Conservation (phyloP, 2,888 invertebrate genomes). For the Sarcophaga caerulescens region DNA sequence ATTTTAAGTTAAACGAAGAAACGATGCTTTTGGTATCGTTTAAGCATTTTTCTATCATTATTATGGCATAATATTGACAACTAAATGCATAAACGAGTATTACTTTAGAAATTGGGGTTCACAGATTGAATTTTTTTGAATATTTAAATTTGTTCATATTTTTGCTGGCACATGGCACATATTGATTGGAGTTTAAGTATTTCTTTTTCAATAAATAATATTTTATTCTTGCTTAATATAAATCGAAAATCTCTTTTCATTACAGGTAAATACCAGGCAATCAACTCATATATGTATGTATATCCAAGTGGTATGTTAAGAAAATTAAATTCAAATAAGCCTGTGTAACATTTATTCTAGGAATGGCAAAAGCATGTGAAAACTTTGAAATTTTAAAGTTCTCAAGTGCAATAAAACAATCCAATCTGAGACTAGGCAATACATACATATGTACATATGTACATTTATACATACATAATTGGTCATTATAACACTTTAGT, state of each 20-base stretch:
- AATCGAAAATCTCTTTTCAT: not conserved
- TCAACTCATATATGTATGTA: too few relatives aligned
- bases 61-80: not conserved
- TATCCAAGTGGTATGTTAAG: not conserved
- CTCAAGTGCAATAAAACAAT: too few relatives aligned
- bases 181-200: not conserved
- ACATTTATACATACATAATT: too few relatives aligned
- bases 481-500: too few relatives aligned
- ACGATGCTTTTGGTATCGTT: not conserved
- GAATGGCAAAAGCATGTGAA: too few relatives aligned
- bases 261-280: not conserved
- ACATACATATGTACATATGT: too few relatives aligned
- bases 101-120: not conserved
- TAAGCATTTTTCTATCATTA: constrained; percentile 10
- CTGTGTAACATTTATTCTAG: too few relatives aligned
- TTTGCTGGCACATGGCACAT: too few relatives aligned
- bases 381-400: too few relatives aligned
- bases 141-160: not conserved
- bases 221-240: not conserved
- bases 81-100: not conserved
- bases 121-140: not conserved
- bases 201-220: not conserved
- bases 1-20: constrained; percentile 22
- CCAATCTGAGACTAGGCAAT: too few relatives aligned
- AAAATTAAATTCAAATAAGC: too few relatives aligned